These are phyloP conservation scores for Heliconius ethilla DNA, from an alignment of 2,888 invertebrate genomes.

Conservation along the genomic window DNA sequence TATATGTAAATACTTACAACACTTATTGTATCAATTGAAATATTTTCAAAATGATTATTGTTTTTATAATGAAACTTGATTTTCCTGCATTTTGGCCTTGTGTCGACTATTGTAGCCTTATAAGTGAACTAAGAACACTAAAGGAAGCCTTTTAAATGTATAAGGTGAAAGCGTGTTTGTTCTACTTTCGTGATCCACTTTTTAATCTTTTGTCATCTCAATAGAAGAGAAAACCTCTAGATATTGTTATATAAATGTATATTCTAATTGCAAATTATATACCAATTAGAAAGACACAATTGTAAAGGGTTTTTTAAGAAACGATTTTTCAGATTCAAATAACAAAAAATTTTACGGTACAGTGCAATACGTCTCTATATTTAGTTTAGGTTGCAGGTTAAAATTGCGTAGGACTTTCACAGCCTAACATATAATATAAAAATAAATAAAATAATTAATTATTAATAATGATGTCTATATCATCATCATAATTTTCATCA, in stretches of 20 bases:
- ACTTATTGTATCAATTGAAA: conserved; percentile 1
- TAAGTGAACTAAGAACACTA: neutral
- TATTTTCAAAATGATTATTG: neutral
- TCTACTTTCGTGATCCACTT: conserved; percentile 12
- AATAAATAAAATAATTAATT: too few relatives aligned
- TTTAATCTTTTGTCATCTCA: conserved; percentile 13
- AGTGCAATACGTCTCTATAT: neutral
- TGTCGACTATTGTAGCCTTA: neutral
- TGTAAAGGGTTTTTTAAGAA: too few relatives aligned
- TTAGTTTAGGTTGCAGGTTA: too few relatives aligned
- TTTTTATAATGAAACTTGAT: neutral
- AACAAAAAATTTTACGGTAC: neutral
- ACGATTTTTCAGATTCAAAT: too few relatives aligned
- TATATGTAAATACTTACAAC: conserved; percentile 9
- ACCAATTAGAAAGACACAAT: neutral
- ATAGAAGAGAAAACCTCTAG: neutral
- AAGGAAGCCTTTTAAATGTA: conserved; percentile 3
- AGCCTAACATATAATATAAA: too few relatives aligned
- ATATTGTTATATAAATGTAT: neutral
- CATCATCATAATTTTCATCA: too few relatives aligned
- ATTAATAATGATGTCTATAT: too few relatives aligned
- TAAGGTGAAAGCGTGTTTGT: conserved; percentile 2
- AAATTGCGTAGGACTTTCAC: too few relatives aligned
- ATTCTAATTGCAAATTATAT: too few relatives aligned
- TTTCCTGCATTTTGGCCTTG: neutral